Conservation (phyloP, 2,113 vertebrate species). For the Heliornis fulica region DNA sequence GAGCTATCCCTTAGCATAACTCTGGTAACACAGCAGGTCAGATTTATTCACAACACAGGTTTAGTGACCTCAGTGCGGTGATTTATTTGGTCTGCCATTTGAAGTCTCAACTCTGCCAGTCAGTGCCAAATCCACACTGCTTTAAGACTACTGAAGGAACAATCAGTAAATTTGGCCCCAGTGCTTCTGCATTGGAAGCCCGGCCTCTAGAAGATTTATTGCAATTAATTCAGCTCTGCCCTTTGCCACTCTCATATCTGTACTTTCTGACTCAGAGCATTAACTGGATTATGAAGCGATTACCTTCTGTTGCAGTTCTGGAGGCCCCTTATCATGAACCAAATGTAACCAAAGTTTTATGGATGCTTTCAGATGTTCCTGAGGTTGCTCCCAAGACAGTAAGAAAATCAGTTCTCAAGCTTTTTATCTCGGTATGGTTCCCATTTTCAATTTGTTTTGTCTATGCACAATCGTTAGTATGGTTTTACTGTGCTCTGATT, state of each 20-base stretch:
- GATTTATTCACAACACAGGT: background rate
- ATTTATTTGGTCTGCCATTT: background rate
- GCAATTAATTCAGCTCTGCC: conserved; percentile 1
- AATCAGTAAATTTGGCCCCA: background rate
- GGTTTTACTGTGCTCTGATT: background rate
- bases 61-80: background rate
- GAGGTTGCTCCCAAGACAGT: background rate
- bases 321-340: background rate
- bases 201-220: background rate
- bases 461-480: background rate
- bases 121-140: background rate
- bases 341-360: background rate
- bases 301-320: background rate
- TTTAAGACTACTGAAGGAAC: background rate
- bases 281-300: background rate
- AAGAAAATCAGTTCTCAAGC: background rate
- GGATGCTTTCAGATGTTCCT: background rate
- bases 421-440: background rate
- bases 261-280: background rate
- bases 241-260: background rate
- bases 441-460: background rate
- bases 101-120: background rate
- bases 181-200: background rate
- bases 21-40: background rate
- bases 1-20: background rate